These are phyloP conservation scores for Danionella cerebrum DNA, from an alignment of 2,113 vertebrate genomes.

Conservation along the genomic window DNA sequence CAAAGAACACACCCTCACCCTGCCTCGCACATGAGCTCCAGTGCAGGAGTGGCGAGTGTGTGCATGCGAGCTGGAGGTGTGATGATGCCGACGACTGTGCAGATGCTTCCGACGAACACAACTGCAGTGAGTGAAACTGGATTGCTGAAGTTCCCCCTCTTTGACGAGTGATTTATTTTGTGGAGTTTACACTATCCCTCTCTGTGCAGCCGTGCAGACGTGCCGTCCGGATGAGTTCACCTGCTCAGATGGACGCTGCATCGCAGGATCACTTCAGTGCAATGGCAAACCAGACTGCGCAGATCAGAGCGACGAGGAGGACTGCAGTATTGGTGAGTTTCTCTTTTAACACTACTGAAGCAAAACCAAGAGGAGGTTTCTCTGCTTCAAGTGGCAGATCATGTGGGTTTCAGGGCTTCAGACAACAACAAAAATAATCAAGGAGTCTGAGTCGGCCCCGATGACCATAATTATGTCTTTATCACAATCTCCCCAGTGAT, in stretches of 20 bases:
- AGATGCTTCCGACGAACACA: slow-evolving; percentile 73
- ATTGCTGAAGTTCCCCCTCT: too few relatives aligned
- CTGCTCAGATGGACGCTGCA: slow-evolving; percentile 68
- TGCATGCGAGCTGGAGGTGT: slow-evolving; percentile 70
- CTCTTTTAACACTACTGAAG: too few relatives aligned
- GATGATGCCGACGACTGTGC: slow-evolving; percentile 66
- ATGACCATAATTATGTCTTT: too few relatives aligned
- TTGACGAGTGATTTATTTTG: too few relatives aligned
- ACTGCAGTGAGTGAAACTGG: slow-evolving; percentile 74
- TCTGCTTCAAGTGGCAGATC: too few relatives aligned
- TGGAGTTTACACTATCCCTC: too few relatives aligned
- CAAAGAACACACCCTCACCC: accelerated
- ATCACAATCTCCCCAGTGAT: too few relatives aligned
- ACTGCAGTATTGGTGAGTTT: slow-evolving; percentile 66
- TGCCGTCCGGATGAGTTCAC: slow-evolving; percentile 75
- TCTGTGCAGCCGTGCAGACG: slow-evolving; percentile 51
- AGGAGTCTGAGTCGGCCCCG: too few relatives aligned
- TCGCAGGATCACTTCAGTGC: slow-evolving; percentile 73
- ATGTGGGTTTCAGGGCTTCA: too few relatives aligned
- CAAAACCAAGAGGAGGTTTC: too few relatives aligned
- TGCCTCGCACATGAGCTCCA: slow-evolving; percentile 65
- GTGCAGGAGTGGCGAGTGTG: slow-evolving; percentile 69
- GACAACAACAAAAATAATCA: too few relatives aligned
- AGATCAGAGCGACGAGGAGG: slow-evolving; percentile 73
- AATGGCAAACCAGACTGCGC: slow-evolving; percentile 63